phyloP scores from a whole-genome alignment of 2,888 invertebrate species.

The Caenorhabditis uteleia region DNA sequence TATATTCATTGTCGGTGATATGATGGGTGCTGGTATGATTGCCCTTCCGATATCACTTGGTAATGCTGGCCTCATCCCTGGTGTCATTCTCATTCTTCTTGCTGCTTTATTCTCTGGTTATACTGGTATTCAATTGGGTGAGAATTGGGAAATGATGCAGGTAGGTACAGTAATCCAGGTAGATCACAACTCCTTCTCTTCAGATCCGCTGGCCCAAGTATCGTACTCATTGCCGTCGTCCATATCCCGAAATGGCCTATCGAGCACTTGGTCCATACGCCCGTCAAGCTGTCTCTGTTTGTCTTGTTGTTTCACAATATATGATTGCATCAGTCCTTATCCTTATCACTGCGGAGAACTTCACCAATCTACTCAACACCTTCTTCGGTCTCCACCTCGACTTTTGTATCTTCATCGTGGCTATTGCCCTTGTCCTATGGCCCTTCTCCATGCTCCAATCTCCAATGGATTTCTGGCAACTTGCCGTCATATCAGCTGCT shows the following conservation, averaged over 20 bases:
- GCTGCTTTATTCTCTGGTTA: slow-evolving; percentile 45
- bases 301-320: slow-evolving; percentile 45
- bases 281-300: slow-evolving; percentile 28
- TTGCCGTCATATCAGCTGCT: slow-evolving; percentile 18
- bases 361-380: slow-evolving; percentile 42
- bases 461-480: slow-evolving; percentile 53
- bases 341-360: slow-evolving; percentile 49
- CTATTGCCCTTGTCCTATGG: slow-evolving; percentile 36
- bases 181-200: slow-evolving; percentile 1
- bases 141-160: slow-evolving; percentile 59
- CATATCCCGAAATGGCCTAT: slow-evolving; percentile 56
- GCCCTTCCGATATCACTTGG: slow-evolving; percentile 46
- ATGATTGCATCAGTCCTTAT: slow-evolving; percentile 47
- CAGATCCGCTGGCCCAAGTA: slow-evolving; percentile 52
- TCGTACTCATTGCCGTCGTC: slow-evolving; percentile 44
- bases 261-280: slow-evolving; percentile 42
- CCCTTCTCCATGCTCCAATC: slow-evolving; percentile 45
- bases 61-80: slow-evolving; percentile 36
- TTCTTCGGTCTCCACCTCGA: slow-evolving; percentile 43
- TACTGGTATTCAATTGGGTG: slow-evolving; percentile 51
- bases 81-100: slow-evolving; percentile 23
- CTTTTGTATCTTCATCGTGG: slow-evolving; percentile 45
- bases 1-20: slow-evolving; percentile 52
- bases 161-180: slow-evolving; percentile 22
- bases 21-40: slow-evolving; percentile 55